A percentile compares a stretch with the other conserved stretches of the same genome.
Conservation (phyloP, 2,113 vertebrate genomes). For the Noturus placidus region DNA sequence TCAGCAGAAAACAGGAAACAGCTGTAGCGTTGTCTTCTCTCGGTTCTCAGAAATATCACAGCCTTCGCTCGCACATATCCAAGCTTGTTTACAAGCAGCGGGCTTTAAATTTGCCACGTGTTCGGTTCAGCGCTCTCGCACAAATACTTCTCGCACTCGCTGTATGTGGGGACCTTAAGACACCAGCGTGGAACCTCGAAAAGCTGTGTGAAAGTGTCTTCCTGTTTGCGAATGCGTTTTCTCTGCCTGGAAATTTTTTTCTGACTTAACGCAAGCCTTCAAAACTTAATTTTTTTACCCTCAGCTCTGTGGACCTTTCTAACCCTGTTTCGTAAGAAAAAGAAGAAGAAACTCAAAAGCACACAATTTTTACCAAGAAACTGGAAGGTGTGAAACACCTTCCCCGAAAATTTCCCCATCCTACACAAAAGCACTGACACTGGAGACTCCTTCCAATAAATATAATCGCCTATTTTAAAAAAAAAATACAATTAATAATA, state of each 20-base stretch:
- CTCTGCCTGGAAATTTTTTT: neutral
- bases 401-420: neutral
- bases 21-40: conserved; percentile 62
- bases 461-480: neutral
- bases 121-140: neutral
- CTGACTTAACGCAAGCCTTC: conserved; percentile 29
- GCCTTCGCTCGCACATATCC: conserved; percentile 49
- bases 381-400: neutral
- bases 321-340: neutral
- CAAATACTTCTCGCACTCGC: too few relatives aligned
- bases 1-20: conserved; percentile 75
- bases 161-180: neutral
- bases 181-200: neutral
- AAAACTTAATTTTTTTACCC: neutral
- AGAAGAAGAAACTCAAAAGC: too few relatives aligned
- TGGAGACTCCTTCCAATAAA: neutral
- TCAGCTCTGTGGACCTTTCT: neutral
- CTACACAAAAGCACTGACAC: neutral
- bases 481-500: neutral
- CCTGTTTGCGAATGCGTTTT: neutral
- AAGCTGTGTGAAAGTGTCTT: neutral
- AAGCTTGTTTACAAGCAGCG: conserved; percentile 64
- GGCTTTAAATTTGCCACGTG: conserved; percentile 66
- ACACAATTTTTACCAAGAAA: neutral
- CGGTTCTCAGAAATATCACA: conserved; percentile 65